Evolutionary conservation across 2,888 invertebrate species (phyloP).

Genomic region (Melangyna quadrimaculata): DNA sequence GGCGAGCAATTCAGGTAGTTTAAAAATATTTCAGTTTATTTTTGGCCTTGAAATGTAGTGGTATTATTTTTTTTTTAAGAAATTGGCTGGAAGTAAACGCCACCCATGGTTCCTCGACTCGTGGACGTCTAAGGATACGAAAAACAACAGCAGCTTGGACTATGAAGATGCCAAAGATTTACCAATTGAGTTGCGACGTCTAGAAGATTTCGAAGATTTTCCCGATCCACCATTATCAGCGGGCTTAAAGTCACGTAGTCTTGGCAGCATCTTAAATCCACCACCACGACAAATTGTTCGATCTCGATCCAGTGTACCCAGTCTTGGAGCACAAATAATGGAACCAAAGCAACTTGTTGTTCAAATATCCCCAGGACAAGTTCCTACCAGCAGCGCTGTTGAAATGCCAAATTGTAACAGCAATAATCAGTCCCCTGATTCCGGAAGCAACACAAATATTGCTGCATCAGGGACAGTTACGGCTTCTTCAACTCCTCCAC

Average conservation of each 20-base stretch:
- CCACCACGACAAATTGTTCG: conserved; percentile 87
- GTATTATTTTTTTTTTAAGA: conserved; percentile 80
- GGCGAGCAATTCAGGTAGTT: conserved; percentile 89
- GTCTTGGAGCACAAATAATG: conserved; percentile 81
- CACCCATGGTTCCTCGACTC: conserved; percentile 91
- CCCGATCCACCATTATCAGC: conserved; percentile 84
- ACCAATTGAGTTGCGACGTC: conserved; percentile 92
- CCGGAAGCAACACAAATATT: conserved; percentile 56
- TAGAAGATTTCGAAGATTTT: conserved; percentile 85
- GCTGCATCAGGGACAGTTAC: conserved; percentile 40
- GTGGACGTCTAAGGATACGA: conserved; percentile 85
- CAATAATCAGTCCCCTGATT: conserved; percentile 78
- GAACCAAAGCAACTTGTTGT: conserved; percentile 59
- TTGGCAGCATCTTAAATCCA: conserved; percentile 90
- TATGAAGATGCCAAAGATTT: conserved; percentile 88
- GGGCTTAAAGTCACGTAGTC: conserved; percentile 90
- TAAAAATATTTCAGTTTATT: background rate
- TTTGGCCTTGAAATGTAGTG: background rate
- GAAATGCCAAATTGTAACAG: conserved; percentile 62
- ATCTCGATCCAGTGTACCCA: conserved; percentile 89
- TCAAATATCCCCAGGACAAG: conserved; percentile 66
- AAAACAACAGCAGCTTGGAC: conserved; percentile 84
- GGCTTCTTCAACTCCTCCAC: conserved; percentile 73
- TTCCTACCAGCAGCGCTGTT: conserved; percentile 39
- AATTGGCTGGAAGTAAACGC: conserved; percentile 88